A percentile compares a stretch with the other conserved stretches of the same genome.
These are phyloP conservation scores for Arizona elegans DNA, from an alignment of 2,113 vertebrate species.

Conservation along the genomic window DNA sequence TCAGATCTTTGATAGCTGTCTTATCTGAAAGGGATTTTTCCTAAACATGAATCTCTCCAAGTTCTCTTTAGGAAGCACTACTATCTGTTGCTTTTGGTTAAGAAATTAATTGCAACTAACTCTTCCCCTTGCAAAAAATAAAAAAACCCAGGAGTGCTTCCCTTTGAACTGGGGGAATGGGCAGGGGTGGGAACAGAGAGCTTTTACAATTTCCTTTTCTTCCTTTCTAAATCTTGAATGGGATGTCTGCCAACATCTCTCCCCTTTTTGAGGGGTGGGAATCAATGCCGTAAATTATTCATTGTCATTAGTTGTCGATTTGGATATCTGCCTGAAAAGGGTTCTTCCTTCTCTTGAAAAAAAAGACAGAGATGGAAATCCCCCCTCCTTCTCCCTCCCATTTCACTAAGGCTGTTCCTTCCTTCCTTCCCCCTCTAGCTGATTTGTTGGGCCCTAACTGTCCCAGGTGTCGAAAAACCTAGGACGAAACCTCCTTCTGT, in stretches of 20 bases:
- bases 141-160: no score
- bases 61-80: no score
- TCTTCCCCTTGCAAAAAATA: neutral
- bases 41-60: no score
- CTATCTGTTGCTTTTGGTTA: neutral
- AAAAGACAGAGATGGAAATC: conserved; percentile 1
- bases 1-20: no score
- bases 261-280: neutral
- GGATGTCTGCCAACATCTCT: conserved; percentile 11
- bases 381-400: neutral
- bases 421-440: no score
- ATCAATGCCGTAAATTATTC: conserved; percentile 56
- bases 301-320: conserved; percentile 59
- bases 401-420: no score
- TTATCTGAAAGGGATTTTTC: no score
- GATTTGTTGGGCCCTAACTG: no score
- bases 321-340: conserved; percentile 39
- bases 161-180: no score
- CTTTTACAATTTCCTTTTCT: neutral
- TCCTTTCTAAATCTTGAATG: neutral
- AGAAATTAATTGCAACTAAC: neutral
- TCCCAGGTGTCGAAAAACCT: no score
- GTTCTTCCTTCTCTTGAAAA: conserved; percentile 11
- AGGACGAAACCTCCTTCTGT: no score
- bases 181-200: neutral